phyloP scores from a whole-genome alignment of 2,888 invertebrate species.

The Ennomos fuscantarius region DNA sequence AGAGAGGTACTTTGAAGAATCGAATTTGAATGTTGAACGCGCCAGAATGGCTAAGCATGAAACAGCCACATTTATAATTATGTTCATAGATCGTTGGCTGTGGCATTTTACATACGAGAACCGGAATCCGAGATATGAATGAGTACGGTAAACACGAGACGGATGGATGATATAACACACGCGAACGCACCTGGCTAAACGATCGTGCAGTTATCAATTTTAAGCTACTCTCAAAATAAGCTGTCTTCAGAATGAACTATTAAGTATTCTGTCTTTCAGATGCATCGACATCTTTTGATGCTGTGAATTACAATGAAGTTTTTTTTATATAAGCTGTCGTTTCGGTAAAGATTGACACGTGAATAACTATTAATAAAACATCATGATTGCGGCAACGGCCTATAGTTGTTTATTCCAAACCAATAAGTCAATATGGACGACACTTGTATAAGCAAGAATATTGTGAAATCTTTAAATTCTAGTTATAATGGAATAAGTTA shows the following conservation, averaged over 20 bases:
- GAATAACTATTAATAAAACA: slow-evolving; percentile 23
- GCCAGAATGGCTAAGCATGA: slow-evolving; percentile 35
- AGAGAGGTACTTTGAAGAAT: not conserved
- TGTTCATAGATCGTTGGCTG: slow-evolving; percentile 44
- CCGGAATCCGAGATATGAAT: slow-evolving; percentile 55
- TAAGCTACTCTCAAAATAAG: slow-evolving; percentile 1
- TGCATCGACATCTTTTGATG: slow-evolving; percentile 1
- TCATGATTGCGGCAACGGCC: slow-evolving; percentile 22
- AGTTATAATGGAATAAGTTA: slow-evolving; percentile 20
- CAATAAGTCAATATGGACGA: slow-evolving; percentile 27
- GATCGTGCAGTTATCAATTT: slow-evolving; percentile 5
- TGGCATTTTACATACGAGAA: slow-evolving; percentile 56
- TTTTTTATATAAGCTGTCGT: not conserved
- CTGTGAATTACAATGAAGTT: not conserved
- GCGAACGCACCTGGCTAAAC: slow-evolving; percentile 33
- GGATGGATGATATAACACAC: slow-evolving; percentile 44
- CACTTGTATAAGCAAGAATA: slow-evolving; percentile 30
- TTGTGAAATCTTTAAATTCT: slow-evolving; percentile 25
- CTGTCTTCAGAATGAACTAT: too few species aligned
- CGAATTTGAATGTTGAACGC: slow-evolving; percentile 20
- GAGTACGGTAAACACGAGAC: slow-evolving; percentile 47
- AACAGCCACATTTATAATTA: slow-evolving; percentile 22
- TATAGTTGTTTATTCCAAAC: slow-evolving; percentile 22
- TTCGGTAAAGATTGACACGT: slow-evolving; percentile 6
- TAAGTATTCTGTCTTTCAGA: too few species aligned